Conservation (phyloP, 2,797 vertebrate genomes). For the Phoxinus dragarum region DNA sequence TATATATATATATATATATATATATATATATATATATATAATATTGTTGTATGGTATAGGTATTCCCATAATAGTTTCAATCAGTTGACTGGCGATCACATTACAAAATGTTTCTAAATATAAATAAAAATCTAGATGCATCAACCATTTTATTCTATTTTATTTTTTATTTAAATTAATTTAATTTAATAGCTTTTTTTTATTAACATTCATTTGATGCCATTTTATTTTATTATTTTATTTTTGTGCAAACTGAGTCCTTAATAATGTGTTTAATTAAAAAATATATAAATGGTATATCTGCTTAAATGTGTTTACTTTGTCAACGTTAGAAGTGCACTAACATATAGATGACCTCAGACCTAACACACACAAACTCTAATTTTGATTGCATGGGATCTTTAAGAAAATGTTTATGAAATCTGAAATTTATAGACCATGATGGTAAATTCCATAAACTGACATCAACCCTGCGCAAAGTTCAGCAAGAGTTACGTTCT, state of each 20-base stretch:
- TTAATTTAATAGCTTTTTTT: background rate
- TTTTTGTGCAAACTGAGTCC: background rate
- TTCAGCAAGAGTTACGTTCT: slow-evolving; percentile 48
- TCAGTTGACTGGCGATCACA: background rate
- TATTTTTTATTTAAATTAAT: background rate
- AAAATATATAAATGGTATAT: background rate
- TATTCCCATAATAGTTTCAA: background rate
- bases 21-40: too few relatives aligned
- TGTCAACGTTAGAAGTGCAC: background rate
- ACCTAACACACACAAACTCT: slow-evolving; percentile 1
- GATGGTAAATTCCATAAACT: slow-evolving; percentile 47
- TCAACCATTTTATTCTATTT: background rate
- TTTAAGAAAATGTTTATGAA: slow-evolving; percentile 43
- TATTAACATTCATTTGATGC: background rate
- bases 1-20: too few relatives aligned
- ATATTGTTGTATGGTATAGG: background rate
- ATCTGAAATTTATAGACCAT: slow-evolving; percentile 48
- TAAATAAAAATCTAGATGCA: background rate
- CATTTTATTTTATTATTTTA: background rate
- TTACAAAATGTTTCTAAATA: background rate
- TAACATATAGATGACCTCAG: background rate
- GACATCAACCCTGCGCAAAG: slow-evolving; percentile 37
- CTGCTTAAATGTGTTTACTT: background rate
- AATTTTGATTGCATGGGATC: slow-evolving; percentile 32
- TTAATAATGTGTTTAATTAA: background rate